phyloP scores from a whole-genome alignment of 2,888 invertebrate species.

The Mycalesis mineus region DNA sequence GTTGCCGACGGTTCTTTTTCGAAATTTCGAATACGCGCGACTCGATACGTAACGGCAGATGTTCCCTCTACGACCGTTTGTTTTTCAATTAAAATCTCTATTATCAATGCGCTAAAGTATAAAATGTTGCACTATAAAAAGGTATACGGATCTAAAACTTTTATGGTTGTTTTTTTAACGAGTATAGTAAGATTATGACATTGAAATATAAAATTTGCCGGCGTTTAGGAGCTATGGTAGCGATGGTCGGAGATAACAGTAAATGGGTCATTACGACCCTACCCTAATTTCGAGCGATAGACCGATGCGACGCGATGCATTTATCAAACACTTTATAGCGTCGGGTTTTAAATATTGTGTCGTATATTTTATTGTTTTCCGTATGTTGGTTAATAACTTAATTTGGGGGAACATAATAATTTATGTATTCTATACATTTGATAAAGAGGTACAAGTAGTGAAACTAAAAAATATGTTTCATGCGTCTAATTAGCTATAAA shows the following conservation, averaged over 20 bases:
- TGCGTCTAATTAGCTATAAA: too few relatives aligned
- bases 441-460: too few relatives aligned
- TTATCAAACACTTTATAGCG: constrained; percentile 55
- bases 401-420: constrained; percentile 34
- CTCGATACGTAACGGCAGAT: constrained; percentile 67
- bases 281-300: constrained; percentile 52
- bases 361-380: constrained; percentile 59
- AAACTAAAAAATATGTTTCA: too few relatives aligned
- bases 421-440: too few relatives aligned
- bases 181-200: constrained; percentile 66
- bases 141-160: not conserved
- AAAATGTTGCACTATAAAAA: not conserved
- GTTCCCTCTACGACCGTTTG: constrained; percentile 39
- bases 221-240: constrained; percentile 56
- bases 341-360: constrained; percentile 49
- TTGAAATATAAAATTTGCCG: constrained; percentile 70
- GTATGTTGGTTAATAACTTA: constrained; percentile 54
- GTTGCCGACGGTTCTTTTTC: constrained; percentile 61
- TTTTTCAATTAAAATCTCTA: constrained; percentile 34
- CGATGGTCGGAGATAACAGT: constrained; percentile 65
- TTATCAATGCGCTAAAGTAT: constrained; percentile 28
- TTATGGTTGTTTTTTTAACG: constrained; percentile 21
- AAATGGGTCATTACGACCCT: constrained; percentile 69
- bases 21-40: constrained; percentile 69
- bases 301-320: constrained; percentile 56